Conservation (phyloP, 2,113 vertebrate genomes). For the Malurus cyaneus region DNA sequence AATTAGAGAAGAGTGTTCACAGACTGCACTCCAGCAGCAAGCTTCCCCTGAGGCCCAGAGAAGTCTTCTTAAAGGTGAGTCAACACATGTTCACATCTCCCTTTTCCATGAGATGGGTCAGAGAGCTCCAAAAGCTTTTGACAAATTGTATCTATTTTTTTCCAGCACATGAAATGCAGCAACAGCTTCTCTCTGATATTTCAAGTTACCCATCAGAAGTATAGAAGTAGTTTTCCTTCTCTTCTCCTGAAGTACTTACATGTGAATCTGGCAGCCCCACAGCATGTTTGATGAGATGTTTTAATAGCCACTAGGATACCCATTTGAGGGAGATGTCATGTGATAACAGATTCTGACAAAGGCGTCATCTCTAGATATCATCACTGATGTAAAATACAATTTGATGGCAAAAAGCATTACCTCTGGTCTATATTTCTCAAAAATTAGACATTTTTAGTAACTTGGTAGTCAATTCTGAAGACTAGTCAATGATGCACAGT, state of each 20-base stretch:
- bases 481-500: not conserved
- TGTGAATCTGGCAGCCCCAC: not conserved
- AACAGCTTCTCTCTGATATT: not conserved
- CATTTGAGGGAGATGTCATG: not conserved
- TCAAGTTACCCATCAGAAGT: not conserved
- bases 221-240: not conserved
- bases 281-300: not conserved
- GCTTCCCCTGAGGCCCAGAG: not conserved
- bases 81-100: not conserved
- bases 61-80: not conserved
- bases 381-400: not conserved
- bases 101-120: not conserved
- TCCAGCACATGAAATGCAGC: not conserved
- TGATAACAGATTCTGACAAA: not conserved
- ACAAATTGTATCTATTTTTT: not conserved
- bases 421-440: not conserved
- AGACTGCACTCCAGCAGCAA: not conserved
- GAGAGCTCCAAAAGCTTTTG: not conserved
- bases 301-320: not conserved
- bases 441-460: not conserved
- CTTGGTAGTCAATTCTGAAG: not conserved
- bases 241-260: not conserved
- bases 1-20: not conserved
- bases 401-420: not conserved
- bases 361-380: not conserved